Conservation (phyloP, 1,140 invertebrate species). For the Coptotermes formosanus region DNA sequence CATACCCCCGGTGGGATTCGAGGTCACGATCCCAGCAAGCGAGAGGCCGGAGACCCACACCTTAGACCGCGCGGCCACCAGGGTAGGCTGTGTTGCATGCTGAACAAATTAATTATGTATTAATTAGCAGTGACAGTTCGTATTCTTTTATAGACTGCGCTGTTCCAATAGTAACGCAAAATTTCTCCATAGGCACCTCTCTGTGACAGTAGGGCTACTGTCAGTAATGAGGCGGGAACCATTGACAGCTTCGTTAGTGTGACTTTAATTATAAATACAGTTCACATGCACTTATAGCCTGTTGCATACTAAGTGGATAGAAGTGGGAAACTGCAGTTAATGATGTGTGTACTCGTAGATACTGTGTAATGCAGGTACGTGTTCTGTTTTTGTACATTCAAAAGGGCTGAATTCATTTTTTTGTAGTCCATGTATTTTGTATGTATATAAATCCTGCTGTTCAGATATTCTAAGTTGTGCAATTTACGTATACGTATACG, state of each 20-base stretch:
- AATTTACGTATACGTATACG: no score
- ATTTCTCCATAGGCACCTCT: not conserved
- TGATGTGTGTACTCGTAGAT: no score
- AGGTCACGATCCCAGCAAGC: no score
- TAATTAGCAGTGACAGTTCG: not conserved
- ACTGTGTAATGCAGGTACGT: no score
- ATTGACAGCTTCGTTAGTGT: not conserved
- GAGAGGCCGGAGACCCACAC: no score
- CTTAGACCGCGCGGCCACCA: no score
- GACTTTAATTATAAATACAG: conserved; percentile 1
- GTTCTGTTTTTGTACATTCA: not conserved
- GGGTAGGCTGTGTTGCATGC: no score
- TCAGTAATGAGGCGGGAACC: not conserved
- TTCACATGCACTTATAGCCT: not conserved
- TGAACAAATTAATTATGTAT: not conserved
- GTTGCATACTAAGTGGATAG: not conserved
- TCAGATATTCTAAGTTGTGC: no score
- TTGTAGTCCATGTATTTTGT: not conserved
- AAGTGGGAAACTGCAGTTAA: not conserved
- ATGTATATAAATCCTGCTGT: no score
- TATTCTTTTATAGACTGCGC: not conserved
- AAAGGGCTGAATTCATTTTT: not conserved
- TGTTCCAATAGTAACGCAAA: not conserved
- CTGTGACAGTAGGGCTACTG: not conserved
- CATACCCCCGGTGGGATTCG: no score